A percentile compares a stretch with the other conserved stretches of the same genome.
Evolutionary conservation across 2,888 invertebrate species (phyloP).

Genomic region (Phyllotreta striolata): DNA sequence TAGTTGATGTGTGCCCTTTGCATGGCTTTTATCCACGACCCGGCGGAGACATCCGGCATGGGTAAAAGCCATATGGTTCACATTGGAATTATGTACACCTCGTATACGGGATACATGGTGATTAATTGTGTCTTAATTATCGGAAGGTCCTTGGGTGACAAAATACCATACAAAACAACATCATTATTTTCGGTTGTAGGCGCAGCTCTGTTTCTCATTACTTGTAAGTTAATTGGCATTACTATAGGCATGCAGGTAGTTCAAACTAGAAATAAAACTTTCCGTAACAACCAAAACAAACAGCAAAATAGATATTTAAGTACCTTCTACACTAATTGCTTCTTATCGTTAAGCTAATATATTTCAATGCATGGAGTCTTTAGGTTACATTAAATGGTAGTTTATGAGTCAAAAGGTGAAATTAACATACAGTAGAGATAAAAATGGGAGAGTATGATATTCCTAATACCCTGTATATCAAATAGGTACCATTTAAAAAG

Average conservation of each 20-base stretch:
- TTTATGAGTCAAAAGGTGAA: no score
- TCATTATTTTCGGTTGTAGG: slow-evolving; percentile 70
- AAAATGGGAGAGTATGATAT: no score
- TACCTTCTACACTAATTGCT: no score
- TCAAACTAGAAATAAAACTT: no score
- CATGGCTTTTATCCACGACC: slow-evolving; percentile 71
- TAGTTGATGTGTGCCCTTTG: slow-evolving; percentile 70
- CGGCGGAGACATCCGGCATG: slow-evolving; percentile 66
- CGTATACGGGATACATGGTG: slow-evolving; percentile 72
- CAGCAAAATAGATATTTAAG: no score
- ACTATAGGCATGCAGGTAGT: background rate
- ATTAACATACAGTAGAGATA: no score
- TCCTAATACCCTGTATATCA: no score
- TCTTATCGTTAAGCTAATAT: no score
- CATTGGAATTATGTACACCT: slow-evolving; percentile 72
- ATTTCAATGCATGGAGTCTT: no score
- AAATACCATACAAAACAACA: slow-evolving; percentile 70
- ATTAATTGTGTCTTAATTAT: slow-evolving; percentile 70
- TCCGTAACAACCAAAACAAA: no score
- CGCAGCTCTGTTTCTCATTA: slow-evolving; percentile 69
- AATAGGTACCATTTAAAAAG: no score
- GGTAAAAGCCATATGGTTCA: slow-evolving; percentile 66
- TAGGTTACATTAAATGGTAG: no score
- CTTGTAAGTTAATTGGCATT: slow-evolving; percentile 49
- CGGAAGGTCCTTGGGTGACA: slow-evolving; percentile 69